phyloP scores from a whole-genome alignment of 53 echinoderm and acorn worm genomes.

The Apostichopus leukothele region DNA sequence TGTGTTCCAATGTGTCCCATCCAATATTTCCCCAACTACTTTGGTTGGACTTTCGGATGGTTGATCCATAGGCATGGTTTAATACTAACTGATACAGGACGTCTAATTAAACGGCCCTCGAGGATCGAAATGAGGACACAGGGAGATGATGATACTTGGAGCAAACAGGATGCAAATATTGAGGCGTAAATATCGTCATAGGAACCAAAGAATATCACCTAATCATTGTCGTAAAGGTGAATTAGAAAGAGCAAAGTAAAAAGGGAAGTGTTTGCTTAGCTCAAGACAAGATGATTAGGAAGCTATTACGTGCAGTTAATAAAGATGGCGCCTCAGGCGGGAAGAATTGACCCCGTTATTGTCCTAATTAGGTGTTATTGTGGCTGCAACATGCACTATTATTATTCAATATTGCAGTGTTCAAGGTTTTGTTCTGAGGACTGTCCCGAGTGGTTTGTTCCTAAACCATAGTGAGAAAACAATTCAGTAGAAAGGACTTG shows the following conservation, averaged over 20 bases:
- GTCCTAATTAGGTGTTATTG: background rate
- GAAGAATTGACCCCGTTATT: background rate
- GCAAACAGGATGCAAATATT: slow-evolving; percentile 11
- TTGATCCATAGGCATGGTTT: no score
- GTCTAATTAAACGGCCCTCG: background rate
- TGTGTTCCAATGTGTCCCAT: no score
- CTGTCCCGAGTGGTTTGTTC: no score
- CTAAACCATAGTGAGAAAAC: no score
- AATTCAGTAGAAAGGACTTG: no score
- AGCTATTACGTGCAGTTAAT: background rate
- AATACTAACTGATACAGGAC: background rate
- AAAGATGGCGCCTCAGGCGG: background rate
- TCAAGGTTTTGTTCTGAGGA: no score
- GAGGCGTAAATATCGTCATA: background rate
- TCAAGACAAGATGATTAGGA: background rate
- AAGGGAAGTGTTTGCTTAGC: background rate
- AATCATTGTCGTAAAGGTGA: background rate
- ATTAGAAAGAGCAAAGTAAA: background rate
- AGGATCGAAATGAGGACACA: no score
- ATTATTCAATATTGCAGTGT: no score
- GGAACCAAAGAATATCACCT: background rate
- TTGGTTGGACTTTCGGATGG: no score
- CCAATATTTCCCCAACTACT: no score
- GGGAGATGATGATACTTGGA: background rate
- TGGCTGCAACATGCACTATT: no score